Base-by-base conservation (phyloP, 2,888 invertebrate genomes). In the Hirtodrosophila histrioides region DNA sequence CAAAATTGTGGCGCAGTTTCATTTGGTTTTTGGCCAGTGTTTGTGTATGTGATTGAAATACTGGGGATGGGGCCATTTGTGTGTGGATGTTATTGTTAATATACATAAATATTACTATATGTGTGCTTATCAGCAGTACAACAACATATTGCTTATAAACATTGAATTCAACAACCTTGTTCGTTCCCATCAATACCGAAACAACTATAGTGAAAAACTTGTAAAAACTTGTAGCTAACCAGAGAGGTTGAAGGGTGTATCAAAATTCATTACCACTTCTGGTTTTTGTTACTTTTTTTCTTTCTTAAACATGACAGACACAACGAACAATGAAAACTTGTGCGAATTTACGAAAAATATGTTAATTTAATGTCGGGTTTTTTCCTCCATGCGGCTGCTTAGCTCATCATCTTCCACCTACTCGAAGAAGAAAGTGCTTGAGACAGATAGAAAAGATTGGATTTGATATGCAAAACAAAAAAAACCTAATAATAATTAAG, bases 1-100 rank as follows among this genome's bases (percentile, higher is more conserved):
- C 82, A 45, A 86, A 74, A 54, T 70, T 68, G 63, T 64, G 78
- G 67, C 86, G 83, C 84, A 83, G 83, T 83, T 86, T 70, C 46
- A 69, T 70, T 83, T 49, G 37, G 64, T 44, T 78, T 69, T 70
- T 66, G 69, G 46, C 44, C 55, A 61, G 61, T 56, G 70, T 45
- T 31, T 58, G 71, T 53, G 56, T 60, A 56, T 56, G 43, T 60
- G 44, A 17, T 6, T 10, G 33, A 27, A 11, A 43, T 29, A 45
- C 33, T 29, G 57, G 58, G 35, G 29, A 60, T 27, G 62, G 62
- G 62, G n/a, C n/a, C 62, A 61, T 11, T 41, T 36, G 46, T 45
- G 56, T 41, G 43, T 39, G 24, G 17, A 36, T 50, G 29, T 41
- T 46, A 36, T 54, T 35, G 11, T 10, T 2, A 8, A 45, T 12